Evolutionary conservation across 2,888 invertebrate species (phyloP).

Genomic region (Drosophila kuntzei): DNA sequence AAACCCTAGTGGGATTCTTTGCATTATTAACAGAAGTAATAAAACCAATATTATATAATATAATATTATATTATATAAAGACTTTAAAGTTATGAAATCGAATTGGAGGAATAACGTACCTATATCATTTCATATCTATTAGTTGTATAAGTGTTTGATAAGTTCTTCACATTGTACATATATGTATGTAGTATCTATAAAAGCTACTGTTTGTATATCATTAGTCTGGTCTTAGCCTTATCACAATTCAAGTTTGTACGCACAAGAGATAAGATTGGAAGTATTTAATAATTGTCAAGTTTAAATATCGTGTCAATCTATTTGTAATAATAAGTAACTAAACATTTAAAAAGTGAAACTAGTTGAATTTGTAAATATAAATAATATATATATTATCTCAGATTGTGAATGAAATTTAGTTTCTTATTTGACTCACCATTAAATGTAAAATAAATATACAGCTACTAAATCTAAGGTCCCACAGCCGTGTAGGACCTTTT

Average conservation of each 20-base stretch:
- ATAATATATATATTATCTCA: neutral
- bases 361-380: neutral
- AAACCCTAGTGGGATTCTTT: too few species aligned
- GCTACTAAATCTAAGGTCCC: constrained; percentile 85
- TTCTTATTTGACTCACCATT: constrained; percentile 82
- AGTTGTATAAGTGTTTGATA: neutral
- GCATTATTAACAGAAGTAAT: neutral
- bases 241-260: neutral
- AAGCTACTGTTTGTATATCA: neutral
- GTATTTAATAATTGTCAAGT: neutral
- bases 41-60: neutral
- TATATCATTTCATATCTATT: neutral
- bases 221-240: neutral
- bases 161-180: neutral
- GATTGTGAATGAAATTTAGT: neutral
- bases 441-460: constrained; percentile 85
- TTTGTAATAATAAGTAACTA: neutral
- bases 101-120: neutral
- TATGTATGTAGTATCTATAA: neutral
- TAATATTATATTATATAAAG: too few species aligned
- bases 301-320: neutral
- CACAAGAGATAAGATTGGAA: neutral
- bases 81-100: neutral
- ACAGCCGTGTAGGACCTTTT: constrained; percentile 86
- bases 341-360: neutral